Evolutionary conservation across 2,113 vertebrate genomes (phyloP), one percentile per base, ranked within the genome.

Genomic region (Andinoacara biseriatus): DNA sequence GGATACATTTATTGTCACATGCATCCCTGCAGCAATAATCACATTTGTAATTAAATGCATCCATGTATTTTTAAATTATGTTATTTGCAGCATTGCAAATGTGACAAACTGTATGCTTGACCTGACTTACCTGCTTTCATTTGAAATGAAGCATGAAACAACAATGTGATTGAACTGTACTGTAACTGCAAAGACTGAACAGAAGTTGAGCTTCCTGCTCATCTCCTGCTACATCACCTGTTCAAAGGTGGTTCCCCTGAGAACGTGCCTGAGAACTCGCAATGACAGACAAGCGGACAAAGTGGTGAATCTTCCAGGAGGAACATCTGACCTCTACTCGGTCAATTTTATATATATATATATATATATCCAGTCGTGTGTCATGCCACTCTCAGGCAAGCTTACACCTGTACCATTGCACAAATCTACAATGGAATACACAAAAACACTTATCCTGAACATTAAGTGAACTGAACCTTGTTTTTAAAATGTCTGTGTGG

Each of bases 191-290:
- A 29, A 3, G 75, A 57, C 1, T n/a, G 72, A 89, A 74, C 72
- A 80, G 83, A 59, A 52, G 79, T 77, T 13, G 18, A 38, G 49
- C 83, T 86, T 38, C 78, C 62, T 75, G 84, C 84, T 86, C 78
- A 61, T 72, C 81, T 81, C 54, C 43, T 62, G 67, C 54, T 54
- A 86, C 81, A 69, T 86, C 77, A 75, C 74, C 84, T 81, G 87
- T 22, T 83, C 78, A 67, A 31, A 86, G 78, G 86, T 33, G 80
- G 84, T 81, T 78, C 87, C 38, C 5, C 67, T 61, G 83, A 76
- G 60, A 4, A 35, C n/a, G 81, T 57, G 81, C 83, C 54, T 3
- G 62, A 52, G 65, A 72, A 77, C 72, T 74, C 15, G 3, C 13
- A 1, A 43, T 43, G 78, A 78, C 60, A 61, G 52, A 81, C 81